phyloP scores from a whole-genome alignment of 2,113 vertebrate species.

The Oxyura jamaicensis region DNA sequence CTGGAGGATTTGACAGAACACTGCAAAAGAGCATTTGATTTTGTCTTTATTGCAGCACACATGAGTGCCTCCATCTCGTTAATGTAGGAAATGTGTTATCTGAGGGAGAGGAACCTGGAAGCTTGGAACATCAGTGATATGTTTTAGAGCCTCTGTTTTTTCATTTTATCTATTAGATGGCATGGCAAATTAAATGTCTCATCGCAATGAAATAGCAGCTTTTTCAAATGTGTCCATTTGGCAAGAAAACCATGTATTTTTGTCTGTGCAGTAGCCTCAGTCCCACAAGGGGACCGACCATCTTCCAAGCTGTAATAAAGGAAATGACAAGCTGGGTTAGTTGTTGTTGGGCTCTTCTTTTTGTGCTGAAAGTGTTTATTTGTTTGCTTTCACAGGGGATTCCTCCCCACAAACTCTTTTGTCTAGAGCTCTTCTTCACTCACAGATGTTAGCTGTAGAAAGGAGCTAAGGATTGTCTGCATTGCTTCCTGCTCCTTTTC shows the following conservation, averaged over 20 bases:
- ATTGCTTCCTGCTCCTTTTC: neutral
- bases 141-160: constrained; percentile 26
- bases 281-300: neutral
- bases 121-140: neutral
- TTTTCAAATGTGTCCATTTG: constrained; percentile 45
- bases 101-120: neutral
- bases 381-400: neutral
- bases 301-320: constrained; percentile 7
- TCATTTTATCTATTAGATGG: constrained; percentile 38
- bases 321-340: constrained; percentile 14
- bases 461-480: neutral
- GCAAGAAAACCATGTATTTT: constrained; percentile 22
- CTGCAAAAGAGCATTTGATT: constrained; percentile 26
- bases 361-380: neutral
- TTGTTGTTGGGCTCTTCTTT: neutral
- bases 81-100: constrained; percentile 61
- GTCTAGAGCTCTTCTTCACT: neutral
- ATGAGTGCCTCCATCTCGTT: constrained; percentile 56
- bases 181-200: constrained; percentile 50
- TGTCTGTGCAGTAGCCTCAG: neutral
- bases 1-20: constrained; percentile 30
- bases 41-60: constrained; percentile 58
- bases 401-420: neutral
- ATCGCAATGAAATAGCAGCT: constrained; percentile 23
- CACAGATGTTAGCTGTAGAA: neutral